Conservation (phyloP, 2,888 invertebrate species). For the Microctonus hyperodae region DNA sequence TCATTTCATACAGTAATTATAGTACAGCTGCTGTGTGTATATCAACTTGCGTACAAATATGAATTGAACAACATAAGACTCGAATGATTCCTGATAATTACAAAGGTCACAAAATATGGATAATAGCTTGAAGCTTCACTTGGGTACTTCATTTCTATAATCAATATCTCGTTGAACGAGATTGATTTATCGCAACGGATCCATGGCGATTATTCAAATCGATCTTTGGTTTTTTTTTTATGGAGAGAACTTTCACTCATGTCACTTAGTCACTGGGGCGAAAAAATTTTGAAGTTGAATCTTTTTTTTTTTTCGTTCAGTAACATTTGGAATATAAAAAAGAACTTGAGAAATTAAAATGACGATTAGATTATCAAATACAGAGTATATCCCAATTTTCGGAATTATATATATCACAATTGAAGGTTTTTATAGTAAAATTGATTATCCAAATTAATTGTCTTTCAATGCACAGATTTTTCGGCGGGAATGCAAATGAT, state of each 20-base stretch:
- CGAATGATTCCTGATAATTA: background rate
- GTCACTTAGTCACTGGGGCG: constrained; percentile 17
- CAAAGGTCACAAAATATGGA: constrained; percentile 4
- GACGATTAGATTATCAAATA: background rate
- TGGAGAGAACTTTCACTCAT: constrained; percentile 3
- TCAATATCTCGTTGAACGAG: background rate
- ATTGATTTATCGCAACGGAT: background rate
- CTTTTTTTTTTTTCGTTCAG: background rate
- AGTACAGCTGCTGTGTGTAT: constrained; percentile 35
- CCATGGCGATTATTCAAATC: constrained; percentile 11
- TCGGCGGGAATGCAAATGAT: background rate
- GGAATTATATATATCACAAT: background rate
- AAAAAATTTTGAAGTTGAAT: constrained; percentile 1
- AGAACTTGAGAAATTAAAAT: background rate
- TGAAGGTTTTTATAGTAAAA: background rate
- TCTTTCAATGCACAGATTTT: background rate
- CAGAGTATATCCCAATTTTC: background rate
- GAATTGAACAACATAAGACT: constrained; percentile 28
- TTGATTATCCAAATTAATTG: background rate
- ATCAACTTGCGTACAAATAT: constrained; percentile 31
- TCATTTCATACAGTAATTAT: constrained; percentile 27
- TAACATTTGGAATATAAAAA: background rate
- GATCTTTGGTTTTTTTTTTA: constrained; percentile 29
- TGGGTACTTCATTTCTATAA: background rate
- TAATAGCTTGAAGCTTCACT: background rate